Base-by-base conservation (phyloP, 2,888 invertebrate species). In the Bedellia somnulentella region DNA sequence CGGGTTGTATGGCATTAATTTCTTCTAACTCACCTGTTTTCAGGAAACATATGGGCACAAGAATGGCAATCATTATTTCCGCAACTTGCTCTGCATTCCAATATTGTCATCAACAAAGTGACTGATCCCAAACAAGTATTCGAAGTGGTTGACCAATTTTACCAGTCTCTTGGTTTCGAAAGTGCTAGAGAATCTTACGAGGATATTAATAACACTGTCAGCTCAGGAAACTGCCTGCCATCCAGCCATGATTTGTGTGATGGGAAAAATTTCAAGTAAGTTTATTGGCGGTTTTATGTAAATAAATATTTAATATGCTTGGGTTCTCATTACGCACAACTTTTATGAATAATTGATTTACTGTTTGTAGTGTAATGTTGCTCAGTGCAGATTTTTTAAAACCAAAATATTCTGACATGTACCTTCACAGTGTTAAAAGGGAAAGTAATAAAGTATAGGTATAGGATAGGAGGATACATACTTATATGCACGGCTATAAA, bases 241-340 rank as follows among this genome's bases (percentile, higher is more conserved):
- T 82, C 83, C 2, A 85, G 85, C 31, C 85, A 85, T 76, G 85
- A 86, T 44, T 83, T 86, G 66, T 81, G 80, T 42, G 81, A 85
- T 46, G 78, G 80, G 22, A 48, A 78, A 26, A 80, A 85, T 52
- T 86, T 81, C 52, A 80, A 83, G 86, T 80, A 53, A 52, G 44
- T 40, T n/a, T n/a, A n/a, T n/a, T n/a, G n/a, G n/a, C n/a, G n/a
- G n/a, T n/a, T n/a, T n/a, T n/a, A n/a, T n/a, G n/a, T n/a, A n/a
- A n/a, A n/a, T n/a, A n/a, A n/a, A n/a, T n/a, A n/a, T n/a, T n/a
- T n/a, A n/a, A n/a, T n/a, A n/a, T n/a, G n/a, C n/a, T n/a, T n/a
- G n/a, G n/a, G n/a, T n/a, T n/a, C n/a, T n/a, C n/a, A n/a, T n/a
- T n/a, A n/a, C n/a, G n/a, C n/a, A n/a, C n/a, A n/a, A n/a, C n/a